Base-by-base conservation (phyloP, 2,888 invertebrate species). In the Deroplatys truncata region DNA sequence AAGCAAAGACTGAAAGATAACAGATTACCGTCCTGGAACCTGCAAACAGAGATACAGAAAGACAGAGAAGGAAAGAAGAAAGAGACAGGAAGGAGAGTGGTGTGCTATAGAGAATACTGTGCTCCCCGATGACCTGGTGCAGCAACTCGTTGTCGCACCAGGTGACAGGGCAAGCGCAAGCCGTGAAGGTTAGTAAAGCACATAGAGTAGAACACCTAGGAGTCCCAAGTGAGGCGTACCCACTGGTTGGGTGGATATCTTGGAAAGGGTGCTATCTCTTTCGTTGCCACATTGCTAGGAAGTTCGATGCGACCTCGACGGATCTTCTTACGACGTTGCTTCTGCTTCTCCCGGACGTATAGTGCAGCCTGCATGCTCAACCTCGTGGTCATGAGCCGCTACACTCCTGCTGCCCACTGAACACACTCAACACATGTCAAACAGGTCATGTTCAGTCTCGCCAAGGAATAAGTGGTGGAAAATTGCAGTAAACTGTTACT, bases 311-410 rank as follows among this genome's bases (percentile, higher is more conserved):
- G 90, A 35, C 91, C 91, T 29, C 92, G 91, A 72, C 91, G 91
- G 13, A 89, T 90, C 88, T 96, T 95, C 94, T 96, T 96, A 96
- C 97, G 97, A 93, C 96, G 95, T 94, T 97, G 96, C 95, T 97
- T 96, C 95, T 97, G 97, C 95, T 97, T 97, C 94, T 97, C 96
- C 95, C 97, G 96, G 95, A 98, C 96, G 96, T 97, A 97, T 95
- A 98, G 96, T 95, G 98, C 98, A 95, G 98, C 98, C 96, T 98
- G 98, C 97, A 98, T 98, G 93, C 96, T 96, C 95, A 91, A 90
- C 85, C 91, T 90, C 84, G 89, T 88, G 86, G 89, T 90, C 90
- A 90, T 90, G 88, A 88, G 88, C 82, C 84, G 86, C 56, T 83
- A 72, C 56, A 72, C 56, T 72, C 56, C 56, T 72, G 56, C 20